Base-by-base conservation (phyloP, 2,888 invertebrate species). In the Drosophila dives region DNA sequence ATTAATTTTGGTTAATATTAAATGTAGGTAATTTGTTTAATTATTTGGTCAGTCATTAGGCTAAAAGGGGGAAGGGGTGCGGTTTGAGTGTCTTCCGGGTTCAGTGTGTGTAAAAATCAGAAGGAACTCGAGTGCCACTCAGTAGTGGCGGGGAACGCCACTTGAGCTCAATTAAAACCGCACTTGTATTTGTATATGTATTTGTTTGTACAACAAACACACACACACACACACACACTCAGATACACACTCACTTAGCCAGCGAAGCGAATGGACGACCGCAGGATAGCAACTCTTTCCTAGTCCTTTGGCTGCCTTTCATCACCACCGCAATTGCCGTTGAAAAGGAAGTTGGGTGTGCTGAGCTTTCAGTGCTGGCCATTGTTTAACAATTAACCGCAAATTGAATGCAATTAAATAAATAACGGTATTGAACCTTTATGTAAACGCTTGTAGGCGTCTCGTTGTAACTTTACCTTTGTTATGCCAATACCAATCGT, bases 301-400 rank as follows among this genome's bases (percentile, higher is more conserved):
- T 38, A 64, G 53, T 58, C 23, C 38, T 26, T 60, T 34, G 15
- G 36, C 3, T 17, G 3, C 33, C 51, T 12, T 34, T n/a, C 55
- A 55, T 54, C 11, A 26, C 3, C 45, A 1, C 45, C 15, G 45
- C 45, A 45, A 23, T 45, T 23, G 32, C 32, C 20, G 12, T 36
- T 55, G 62, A 54, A 60, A 36, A 56, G 59, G 59, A 34, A 50
- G 48, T 50, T 50, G 38, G 26, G 53, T 70, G 63, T 40, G 63
- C 65, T 53, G 56, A 34, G 75, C 53, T 64, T 72, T 72, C 68
- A 67, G 60, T 71, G 84, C 66, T 59, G 76, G 64, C 65, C 76
- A 90, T 88, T 90, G 90, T 88, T 91, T 88, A 91, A 91, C 88
- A 90, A 91, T 88, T 90, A 91, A 90, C 88, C 88, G 84, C 88